Percentiles rank a stretch among this genome's conserved stretches.
Evolutionary conservation across 2,888 invertebrate species (phyloP).

Genomic region (Halocaridina rubra): DNA sequence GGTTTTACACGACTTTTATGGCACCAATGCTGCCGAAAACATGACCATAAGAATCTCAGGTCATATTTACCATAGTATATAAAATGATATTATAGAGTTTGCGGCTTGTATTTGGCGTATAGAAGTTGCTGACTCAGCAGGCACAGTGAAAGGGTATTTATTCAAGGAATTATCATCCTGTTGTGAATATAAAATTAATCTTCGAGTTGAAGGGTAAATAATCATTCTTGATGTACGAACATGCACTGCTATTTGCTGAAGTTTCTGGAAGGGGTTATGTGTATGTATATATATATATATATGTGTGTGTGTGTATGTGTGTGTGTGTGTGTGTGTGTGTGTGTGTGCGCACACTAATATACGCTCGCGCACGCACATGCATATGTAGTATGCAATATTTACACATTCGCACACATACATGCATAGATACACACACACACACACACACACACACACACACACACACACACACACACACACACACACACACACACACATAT

Average conservation of each 20-base stretch:
- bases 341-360: not conserved
- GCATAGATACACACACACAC: not conserved
- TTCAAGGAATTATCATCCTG: too few relatives aligned
- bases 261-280: not conserved
- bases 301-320: not conserved
- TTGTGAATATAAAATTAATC: too few relatives aligned
- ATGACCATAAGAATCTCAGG: too few relatives aligned
- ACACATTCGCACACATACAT: not conserved
- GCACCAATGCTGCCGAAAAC: too few relatives aligned
- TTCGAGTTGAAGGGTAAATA: too few relatives aligned
- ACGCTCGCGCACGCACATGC: not conserved
- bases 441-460: not conserved
- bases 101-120: too few relatives aligned
- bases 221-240: too few relatives aligned
- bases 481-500: not conserved
- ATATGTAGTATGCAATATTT: not conserved
- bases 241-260: not conserved
- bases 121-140: too few relatives aligned
- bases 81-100: too few relatives aligned
- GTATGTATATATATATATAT: not conserved
- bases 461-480: not conserved
- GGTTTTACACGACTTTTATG: too few relatives aligned
- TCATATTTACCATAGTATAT: too few relatives aligned
- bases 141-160: not conserved
- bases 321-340: conserved; percentile 4